phyloP scores from a whole-genome alignment of 2,113 vertebrate genomes.

The Corythaeola cristata region DNA sequence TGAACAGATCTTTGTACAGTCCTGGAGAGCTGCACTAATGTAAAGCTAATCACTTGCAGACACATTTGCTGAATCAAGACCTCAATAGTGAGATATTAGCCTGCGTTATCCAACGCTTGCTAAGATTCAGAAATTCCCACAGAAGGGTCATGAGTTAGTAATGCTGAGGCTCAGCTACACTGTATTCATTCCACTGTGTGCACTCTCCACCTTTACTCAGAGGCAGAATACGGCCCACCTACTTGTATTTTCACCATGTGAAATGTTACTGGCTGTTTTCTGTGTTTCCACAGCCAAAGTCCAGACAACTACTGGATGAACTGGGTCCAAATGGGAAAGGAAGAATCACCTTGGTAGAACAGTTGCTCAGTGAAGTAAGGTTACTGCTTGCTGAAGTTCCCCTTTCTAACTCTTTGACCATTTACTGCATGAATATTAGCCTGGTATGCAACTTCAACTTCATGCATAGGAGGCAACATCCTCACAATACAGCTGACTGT shows the following conservation, averaged over 20 bases:
- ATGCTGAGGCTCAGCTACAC: neutral
- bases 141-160: neutral
- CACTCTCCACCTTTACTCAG: neutral
- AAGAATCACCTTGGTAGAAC: slow-evolving; percentile 73
- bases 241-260: neutral
- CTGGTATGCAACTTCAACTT: neutral
- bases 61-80: neutral
- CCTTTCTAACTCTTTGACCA: neutral
- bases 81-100: neutral
- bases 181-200: neutral
- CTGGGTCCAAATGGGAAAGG: slow-evolving; percentile 75
- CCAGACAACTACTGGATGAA: slow-evolving; percentile 78
- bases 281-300: slow-evolving; percentile 65
- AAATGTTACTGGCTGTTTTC: neutral
- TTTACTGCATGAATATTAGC: neutral
- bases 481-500: neutral
- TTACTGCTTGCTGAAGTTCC: neutral
- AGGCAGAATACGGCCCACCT: neutral
- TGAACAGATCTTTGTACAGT: neutral
- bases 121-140: neutral
- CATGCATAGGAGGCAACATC: neutral
- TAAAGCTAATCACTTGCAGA: neutral
- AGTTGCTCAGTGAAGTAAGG: slow-evolving; percentile 83
- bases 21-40: neutral
- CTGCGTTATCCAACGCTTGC: neutral